Percentiles rank a stretch among this genome's conserved stretches.
phyloP scores from a whole-genome alignment of 2,113 vertebrate species.

The Myodes glareolus region DNA sequence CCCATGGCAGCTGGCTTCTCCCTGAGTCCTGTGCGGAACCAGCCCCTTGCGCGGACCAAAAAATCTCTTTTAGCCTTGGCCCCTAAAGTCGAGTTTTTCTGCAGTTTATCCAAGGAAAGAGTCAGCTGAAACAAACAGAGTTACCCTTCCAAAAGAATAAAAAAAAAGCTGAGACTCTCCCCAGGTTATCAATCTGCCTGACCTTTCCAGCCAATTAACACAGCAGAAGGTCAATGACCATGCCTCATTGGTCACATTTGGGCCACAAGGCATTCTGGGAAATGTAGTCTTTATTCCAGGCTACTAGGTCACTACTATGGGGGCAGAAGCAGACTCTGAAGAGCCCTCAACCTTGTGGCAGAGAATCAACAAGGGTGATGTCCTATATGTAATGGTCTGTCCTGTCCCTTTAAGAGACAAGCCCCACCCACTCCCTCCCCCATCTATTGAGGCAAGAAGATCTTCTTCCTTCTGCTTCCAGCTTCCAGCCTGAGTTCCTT shows the following conservation, averaged over 20 bases:
- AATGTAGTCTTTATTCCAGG: neutral
- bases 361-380: no score
- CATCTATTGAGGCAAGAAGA: no score
- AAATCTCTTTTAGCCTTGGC: neutral
- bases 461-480: no score
- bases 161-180: neutral
- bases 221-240: neutral
- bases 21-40: neutral
- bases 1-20: neutral
- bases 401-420: no score
- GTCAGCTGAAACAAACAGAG: neutral
- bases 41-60: neutral
- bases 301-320: neutral
- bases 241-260: neutral
- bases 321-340: neutral
- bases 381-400: neutral
- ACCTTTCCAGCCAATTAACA: neutral
- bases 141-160: no score
- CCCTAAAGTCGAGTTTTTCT: neutral
- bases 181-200: neutral
- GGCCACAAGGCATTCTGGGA: neutral
- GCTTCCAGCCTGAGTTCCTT: no score
- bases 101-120: neutral
- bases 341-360: neutral
- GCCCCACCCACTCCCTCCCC: no score